Evolutionary conservation across 1,140 invertebrate genomes (phyloP), one percentile per base, ranked within the genome.

Genomic region (Holcopasites calliopsidis): DNA sequence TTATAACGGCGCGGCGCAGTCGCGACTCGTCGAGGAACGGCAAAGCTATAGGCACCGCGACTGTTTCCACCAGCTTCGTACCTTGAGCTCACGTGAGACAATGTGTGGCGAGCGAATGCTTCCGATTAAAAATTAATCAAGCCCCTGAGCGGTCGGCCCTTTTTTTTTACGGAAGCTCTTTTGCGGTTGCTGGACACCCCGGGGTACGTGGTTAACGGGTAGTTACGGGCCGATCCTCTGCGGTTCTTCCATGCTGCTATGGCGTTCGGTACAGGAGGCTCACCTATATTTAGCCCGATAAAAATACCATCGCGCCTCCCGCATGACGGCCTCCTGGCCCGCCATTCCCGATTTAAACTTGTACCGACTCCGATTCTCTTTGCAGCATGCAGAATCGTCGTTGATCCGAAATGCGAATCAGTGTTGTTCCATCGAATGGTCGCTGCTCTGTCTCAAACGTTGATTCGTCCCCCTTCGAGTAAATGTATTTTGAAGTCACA

Each of bases 271-370:
- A 85, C 83, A 86, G 85, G 85, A 88, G 88, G 85, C 89, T 88
- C 86, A 79, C 78, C 83, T 91, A 91, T 90, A 90, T 91, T 90
- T 90, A 91, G 86, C 82, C 64, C 83, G 90, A 91, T 91, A 91
- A 91, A 91, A 91, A 91, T 91, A 91, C 80, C 87, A 87, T 89
- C 86, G 84, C 76, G 87, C 88, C 90, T 90, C 90, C 90, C 89
- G 89, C 89, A 88, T 88, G 82, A 85, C 89, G 88, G 86, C 84
- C 90, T 90, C 89, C 89, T 84, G 86, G 88, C 77, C 87, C 88
- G 86, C 82, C 84, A 88, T 79, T 90, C 89, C 90, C 86, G 83
- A 90, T 90, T 90, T 91, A 91, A 91, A 89, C 88, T 75, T 78
- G 62, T 72, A 79, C 83, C 76, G 64, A 85, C 64, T 71, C 61